Evolutionary conservation across 2,113 vertebrate species (phyloP).

Genomic region (Asarcornis scutulata): DNA sequence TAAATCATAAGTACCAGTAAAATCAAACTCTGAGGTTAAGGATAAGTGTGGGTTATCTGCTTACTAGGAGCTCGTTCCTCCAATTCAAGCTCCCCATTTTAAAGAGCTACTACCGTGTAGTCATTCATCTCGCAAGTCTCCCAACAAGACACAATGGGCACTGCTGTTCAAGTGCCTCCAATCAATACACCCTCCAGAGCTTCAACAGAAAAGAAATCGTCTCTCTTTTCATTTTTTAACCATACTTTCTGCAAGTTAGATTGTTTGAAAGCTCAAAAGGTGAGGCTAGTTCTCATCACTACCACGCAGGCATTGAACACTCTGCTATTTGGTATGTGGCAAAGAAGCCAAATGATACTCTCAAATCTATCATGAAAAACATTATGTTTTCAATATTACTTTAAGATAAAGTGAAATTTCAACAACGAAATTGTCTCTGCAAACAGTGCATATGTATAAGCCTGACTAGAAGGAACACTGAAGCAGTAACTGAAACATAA

Average conservation of each 20-base stretch:
- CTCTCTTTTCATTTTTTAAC: background rate
- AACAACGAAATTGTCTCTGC: background rate
- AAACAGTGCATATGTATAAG: accelerated
- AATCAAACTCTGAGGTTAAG: background rate
- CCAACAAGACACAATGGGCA: background rate
- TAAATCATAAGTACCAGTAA: background rate
- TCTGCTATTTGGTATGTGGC: background rate
- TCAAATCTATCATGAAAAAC: background rate
- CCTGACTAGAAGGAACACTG: background rate
- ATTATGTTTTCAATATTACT: background rate
- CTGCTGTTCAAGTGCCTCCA: background rate
- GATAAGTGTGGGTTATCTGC: background rate
- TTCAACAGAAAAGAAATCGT: background rate
- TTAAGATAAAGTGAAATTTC: background rate
- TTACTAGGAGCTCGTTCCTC: background rate
- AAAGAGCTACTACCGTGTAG: background rate
- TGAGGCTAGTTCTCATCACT: background rate
- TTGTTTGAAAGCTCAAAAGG: background rate
- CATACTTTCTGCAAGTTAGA: background rate
- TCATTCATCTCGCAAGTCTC: background rate
- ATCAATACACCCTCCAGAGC: background rate
- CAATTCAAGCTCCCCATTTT: background rate
- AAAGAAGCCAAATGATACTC: background rate
- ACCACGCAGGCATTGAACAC: background rate
- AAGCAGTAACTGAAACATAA: background rate